These are phyloP conservation scores for Okapia johnstoni DNA, from an alignment of 2,113 vertebrate genomes.

Conservation along the genomic window DNA sequence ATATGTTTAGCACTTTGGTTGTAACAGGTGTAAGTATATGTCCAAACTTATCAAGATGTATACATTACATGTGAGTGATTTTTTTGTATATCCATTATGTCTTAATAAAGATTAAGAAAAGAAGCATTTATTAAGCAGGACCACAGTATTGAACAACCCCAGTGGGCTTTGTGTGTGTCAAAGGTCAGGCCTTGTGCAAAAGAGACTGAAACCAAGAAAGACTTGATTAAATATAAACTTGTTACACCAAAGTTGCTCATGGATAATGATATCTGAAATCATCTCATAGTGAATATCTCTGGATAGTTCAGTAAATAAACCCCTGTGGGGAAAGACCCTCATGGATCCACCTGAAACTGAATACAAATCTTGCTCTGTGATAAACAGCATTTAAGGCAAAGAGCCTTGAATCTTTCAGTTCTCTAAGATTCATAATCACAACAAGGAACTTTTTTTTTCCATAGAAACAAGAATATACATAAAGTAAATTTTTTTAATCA, in stretches of 20 bases:
- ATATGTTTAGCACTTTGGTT: background rate
- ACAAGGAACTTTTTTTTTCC: conserved; percentile 37
- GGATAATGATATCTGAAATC: background rate
- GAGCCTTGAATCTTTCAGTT: background rate
- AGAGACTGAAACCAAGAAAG: background rate
- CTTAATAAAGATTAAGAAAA: background rate
- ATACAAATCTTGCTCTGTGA: background rate
- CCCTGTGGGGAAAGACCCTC: background rate
- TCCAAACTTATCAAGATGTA: background rate
- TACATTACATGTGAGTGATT: background rate
- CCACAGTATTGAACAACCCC: background rate
- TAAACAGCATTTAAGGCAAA: background rate
- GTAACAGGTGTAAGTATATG: background rate
- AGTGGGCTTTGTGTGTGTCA: background rate
- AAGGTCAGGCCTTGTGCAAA: background rate
- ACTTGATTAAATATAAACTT: background rate
- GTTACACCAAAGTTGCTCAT: background rate
- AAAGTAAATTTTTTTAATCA: conserved; percentile 59
- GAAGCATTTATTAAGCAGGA: background rate
- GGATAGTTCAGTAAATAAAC: background rate
- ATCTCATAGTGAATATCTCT: background rate
- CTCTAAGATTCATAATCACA: background rate
- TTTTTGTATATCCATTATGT: background rate
- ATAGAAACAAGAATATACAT: conserved; percentile 49
- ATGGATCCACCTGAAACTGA: background rate